Evolutionary conservation across 2,888 invertebrate genomes (phyloP).

Genomic region (Parochlus steinenii): DNA sequence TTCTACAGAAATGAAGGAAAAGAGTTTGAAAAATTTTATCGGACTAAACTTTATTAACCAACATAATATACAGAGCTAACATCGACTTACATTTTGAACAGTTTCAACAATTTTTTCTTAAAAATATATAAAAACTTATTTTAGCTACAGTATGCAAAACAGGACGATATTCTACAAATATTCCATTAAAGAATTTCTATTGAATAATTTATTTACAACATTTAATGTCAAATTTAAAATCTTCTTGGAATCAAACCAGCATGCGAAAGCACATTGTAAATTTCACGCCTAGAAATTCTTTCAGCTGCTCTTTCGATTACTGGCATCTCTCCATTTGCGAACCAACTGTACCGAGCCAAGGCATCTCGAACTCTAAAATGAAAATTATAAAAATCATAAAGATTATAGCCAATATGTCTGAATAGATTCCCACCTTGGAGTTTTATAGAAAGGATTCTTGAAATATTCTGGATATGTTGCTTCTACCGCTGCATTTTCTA

Average conservation of each 20-base stretch:
- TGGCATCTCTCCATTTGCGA: constrained; percentile 42
- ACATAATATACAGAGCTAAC: too few species aligned
- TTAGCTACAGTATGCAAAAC: too few species aligned
- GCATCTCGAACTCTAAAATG: constrained; percentile 30
- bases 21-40: too few species aligned
- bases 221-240: constrained; percentile 5
- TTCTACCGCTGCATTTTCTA: constrained; percentile 39
- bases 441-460: constrained; percentile 40
- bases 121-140: too few species aligned
- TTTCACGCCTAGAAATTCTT: constrained; percentile 40
- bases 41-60: too few species aligned
- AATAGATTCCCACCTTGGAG: constrained; percentile 25
- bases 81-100: too few species aligned
- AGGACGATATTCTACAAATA: too few species aligned
- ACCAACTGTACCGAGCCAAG: constrained; percentile 38
- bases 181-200: too few species aligned
- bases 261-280: constrained; percentile 45
- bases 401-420: background rate
- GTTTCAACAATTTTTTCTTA: too few species aligned
- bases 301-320: constrained; percentile 43
- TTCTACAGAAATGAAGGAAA: too few species aligned
- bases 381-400: background rate
- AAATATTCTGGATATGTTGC: constrained; percentile 37
- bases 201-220: too few species aligned
- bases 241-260: constrained; percentile 39